phyloP scores from a whole-genome alignment of 2,888 invertebrate species.

The Epistrophella euchroma region DNA sequence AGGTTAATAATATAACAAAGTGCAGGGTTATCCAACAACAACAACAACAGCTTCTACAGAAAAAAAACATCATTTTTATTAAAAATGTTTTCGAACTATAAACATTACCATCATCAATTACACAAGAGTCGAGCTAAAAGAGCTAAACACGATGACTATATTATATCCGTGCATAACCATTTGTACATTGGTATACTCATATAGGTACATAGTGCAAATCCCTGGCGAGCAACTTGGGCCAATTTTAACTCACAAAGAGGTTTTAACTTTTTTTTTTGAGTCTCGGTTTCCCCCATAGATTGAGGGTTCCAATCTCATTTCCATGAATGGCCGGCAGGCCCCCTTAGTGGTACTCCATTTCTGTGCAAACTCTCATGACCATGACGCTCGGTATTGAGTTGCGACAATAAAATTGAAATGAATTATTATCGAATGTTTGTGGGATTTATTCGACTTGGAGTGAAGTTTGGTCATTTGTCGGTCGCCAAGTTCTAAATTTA shows the following conservation, averaged over 20 bases:
- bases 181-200: not conserved
- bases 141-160: constrained; percentile 50
- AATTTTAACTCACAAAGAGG: constrained; percentile 70
- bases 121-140: constrained; percentile 60
- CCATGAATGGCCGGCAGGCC: constrained; percentile 5
- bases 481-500: constrained; percentile 74
- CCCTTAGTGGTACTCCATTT: constrained; percentile 32
- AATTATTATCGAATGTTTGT: constrained; percentile 67
- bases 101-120: constrained; percentile 75
- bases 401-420: constrained; percentile 75
- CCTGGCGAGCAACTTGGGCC: constrained; percentile 75
- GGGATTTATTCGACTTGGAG: constrained; percentile 74
- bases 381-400: constrained; percentile 71
- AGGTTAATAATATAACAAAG: constrained; percentile 75
- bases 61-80: constrained; percentile 67
- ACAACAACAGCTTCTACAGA: not conserved
- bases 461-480: constrained; percentile 75
- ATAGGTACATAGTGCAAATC: constrained; percentile 32
- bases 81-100: constrained; percentile 76
- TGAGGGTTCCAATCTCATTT: constrained; percentile 32
- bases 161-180: not conserved
- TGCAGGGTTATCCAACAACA: constrained; percentile 59
- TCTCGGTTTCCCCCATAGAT: constrained; percentile 23
- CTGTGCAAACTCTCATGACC: too few species aligned
- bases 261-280: constrained; percentile 50